Percentiles rank a stretch among this genome's conserved stretches.
phyloP scores from a whole-genome alignment of 2,888 invertebrate genomes.

The Sceliomorpha sp. region DNA sequence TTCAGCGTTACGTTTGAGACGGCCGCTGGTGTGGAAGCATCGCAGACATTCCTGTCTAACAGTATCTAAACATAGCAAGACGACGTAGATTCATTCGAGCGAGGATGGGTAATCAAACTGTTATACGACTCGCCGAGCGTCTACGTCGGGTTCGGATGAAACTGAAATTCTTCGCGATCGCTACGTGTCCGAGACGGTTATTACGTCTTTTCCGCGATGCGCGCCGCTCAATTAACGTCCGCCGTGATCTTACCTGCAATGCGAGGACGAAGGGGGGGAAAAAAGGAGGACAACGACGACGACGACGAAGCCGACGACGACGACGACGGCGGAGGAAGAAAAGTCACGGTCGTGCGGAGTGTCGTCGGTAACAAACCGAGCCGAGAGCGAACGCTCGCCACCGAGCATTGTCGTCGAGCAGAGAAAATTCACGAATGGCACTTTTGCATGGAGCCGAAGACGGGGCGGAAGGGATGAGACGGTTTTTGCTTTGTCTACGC shows the following conservation, averaged over 20 bases:
- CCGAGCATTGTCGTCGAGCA: too few relatives aligned
- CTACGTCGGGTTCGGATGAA: slow-evolving; percentile 16
- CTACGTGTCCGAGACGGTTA: slow-evolving; percentile 27
- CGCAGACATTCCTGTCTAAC: slow-evolving; percentile 12
- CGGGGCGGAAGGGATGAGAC: slow-evolving; percentile 23
- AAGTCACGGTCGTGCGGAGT: too few relatives aligned
- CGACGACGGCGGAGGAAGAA: too few relatives aligned
- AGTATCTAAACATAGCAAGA: slow-evolving; percentile 34
- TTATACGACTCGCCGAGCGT: not conserved
- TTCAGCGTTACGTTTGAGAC: too few relatives aligned
- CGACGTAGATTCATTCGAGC: slow-evolving; percentile 4
- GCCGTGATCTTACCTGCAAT: slow-evolving; percentile 5
- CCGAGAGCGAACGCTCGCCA: too few relatives aligned
- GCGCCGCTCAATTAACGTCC: slow-evolving; percentile 55
- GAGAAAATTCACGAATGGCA: too few relatives aligned
- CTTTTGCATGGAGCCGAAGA: slow-evolving; percentile 5
- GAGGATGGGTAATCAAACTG: slow-evolving; percentile 9
- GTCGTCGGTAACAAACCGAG: too few relatives aligned
- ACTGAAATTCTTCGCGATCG: slow-evolving; percentile 37
- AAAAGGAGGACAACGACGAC: too few relatives aligned
- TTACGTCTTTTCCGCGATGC: slow-evolving; percentile 49
- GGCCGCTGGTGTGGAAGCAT: too few relatives aligned
- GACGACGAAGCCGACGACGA: too few relatives aligned
- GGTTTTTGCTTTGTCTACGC: slow-evolving; percentile 38
- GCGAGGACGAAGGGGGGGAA: slow-evolving; percentile 31